Base-by-base conservation (phyloP, 1,140 invertebrate genomes). In the Spodoptera frugiperda region DNA sequence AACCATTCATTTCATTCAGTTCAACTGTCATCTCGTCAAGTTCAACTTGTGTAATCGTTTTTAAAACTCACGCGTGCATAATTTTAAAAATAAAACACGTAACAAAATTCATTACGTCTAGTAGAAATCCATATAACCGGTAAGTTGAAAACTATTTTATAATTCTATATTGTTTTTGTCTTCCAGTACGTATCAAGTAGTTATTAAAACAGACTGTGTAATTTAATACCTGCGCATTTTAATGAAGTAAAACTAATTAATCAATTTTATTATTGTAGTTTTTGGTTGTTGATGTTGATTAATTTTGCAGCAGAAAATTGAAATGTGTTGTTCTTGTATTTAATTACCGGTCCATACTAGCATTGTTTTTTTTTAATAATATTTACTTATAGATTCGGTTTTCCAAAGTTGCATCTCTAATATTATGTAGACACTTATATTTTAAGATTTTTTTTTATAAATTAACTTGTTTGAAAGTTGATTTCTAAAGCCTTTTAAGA, bases 11-110 rank as follows among this genome's bases (percentile, higher is more conserved):
- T 44, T 44, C 57, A 61, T 80, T 81, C 15, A 81, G 59, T 67
- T 48, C 10, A 65, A 9, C 61, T 65, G 63, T 67, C 63, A 67
- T 17, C 21, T 14, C 51, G 21, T 46, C 53, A 68, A 76, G 39
- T 71, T 77, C 39, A 71, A 55, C 76, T 77, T 77, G 76, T 77
- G 67, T 77, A 77, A 77, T 77, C 76, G 44, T 71, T 77, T 39
- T 63, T n/a, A 77, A 71, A 61, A 48, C 59, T 75, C 15, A 51
- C 19, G 51, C 53, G 53, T 68, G 65, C 9, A 30, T 68, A 53
- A 51, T 68, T 51, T 68, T 53, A 30, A 49, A 51, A 53, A 53
- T 53, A 33, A 68, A 15, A 53, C 46, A 12, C 65, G 25, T 14
- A 30, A 49, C 14, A 0, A 21, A 30, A 14, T 67, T 51, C 46